phyloP scores from a whole-genome alignment of 2,113 vertebrate genomes.

The Oreotragus oreotragus region DNA sequence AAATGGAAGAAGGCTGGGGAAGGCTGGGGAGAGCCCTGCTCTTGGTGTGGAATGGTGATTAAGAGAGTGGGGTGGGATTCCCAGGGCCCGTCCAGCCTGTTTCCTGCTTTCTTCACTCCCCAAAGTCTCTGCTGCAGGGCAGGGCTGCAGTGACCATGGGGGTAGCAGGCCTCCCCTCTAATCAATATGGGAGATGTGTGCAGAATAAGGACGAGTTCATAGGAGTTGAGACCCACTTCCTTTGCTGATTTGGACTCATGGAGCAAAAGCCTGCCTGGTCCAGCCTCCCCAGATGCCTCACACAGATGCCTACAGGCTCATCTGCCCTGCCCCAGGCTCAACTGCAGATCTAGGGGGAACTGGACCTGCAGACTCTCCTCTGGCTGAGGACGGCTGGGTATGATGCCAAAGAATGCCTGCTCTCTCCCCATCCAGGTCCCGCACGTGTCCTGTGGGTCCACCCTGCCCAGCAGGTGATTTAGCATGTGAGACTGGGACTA shows the following conservation, averaged over 20 bases:
- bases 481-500: neutral
- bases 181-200: neutral
- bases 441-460: neutral
- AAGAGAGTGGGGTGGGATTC: neutral
- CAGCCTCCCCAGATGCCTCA: neutral
- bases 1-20: accelerated
- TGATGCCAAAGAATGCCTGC: neutral
- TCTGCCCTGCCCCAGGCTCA: neutral
- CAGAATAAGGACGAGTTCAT: neutral
- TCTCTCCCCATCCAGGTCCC: neutral
- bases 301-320: neutral
- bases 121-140: neutral
- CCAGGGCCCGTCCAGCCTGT: neutral
- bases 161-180: neutral
- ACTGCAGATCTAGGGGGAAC: neutral
- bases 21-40: accelerated
- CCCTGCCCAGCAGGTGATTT: neutral
- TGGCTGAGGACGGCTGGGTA: neutral
- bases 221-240: neutral
- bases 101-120: neutral
- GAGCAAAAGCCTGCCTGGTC: neutral
- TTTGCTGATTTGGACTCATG: neutral
- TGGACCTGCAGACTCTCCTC: neutral
- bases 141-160: neutral
- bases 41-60: neutral